Percentiles rank a stretch among this genome's conserved stretches.
phyloP scores from a whole-genome alignment of 1,140 invertebrate species.

The Eupristina koningsbergeri region DNA sequence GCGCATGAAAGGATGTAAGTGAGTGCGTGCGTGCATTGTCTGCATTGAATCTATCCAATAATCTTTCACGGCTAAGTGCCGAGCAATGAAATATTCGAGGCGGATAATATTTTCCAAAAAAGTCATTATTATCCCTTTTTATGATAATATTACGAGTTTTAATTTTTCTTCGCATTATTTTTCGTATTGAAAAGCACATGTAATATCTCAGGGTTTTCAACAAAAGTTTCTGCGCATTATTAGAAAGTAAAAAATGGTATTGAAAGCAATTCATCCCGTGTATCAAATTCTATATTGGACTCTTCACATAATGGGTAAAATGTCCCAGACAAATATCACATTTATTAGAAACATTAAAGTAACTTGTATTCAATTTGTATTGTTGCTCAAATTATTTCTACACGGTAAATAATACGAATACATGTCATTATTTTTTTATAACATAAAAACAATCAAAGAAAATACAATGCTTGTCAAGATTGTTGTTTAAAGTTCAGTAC shows the following conservation, averaged over 20 bases:
- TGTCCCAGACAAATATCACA: background rate
- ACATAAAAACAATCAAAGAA: background rate
- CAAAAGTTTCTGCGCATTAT: background rate
- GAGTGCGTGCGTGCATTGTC: slow-evolving; percentile 30
- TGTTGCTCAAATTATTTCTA: no score
- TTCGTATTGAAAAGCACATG: background rate
- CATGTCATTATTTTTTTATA: background rate
- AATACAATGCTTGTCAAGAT: background rate
- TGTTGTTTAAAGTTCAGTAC: background rate
- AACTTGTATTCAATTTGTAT: background rate
- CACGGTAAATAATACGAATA: background rate
- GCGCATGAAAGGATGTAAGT: slow-evolving; percentile 23
- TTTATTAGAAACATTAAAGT: background rate
- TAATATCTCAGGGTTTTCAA: background rate
- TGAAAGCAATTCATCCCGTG: background rate
- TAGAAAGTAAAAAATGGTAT: background rate
- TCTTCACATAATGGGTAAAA: background rate
- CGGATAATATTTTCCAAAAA: background rate
- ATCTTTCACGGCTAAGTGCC: slow-evolving; percentile 28
- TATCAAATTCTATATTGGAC: background rate
- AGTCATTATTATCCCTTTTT: background rate
- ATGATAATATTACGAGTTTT: background rate
- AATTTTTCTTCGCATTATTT: background rate
- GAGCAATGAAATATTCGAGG: background rate
- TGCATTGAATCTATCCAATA: slow-evolving; percentile 27